A percentile compares a stretch with the other conserved stretches of the same genome.
Conservation (phyloP, 2,113 vertebrate species). For the Bambusicola thoracicus region DNA sequence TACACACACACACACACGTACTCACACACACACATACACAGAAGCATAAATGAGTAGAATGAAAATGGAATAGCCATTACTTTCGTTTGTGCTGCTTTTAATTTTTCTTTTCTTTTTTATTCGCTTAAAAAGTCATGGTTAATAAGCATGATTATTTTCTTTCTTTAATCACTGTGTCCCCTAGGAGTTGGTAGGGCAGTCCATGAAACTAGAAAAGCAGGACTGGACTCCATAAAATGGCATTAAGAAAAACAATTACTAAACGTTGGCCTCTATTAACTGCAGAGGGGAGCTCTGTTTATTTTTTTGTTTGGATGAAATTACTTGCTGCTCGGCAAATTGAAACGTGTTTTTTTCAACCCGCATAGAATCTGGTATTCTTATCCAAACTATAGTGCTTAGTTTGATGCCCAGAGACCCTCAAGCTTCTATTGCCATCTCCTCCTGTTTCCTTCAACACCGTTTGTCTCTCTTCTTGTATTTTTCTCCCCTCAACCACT, state of each 20-base stretch:
- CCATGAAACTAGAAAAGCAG: background rate
- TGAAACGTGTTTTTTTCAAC: background rate
- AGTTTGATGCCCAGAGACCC: background rate
- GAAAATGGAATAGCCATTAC: background rate
- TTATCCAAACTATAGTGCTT: background rate
- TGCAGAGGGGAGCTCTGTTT: background rate
- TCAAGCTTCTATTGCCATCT: background rate
- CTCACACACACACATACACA: no score
- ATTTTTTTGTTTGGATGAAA: constrained; percentile 23
- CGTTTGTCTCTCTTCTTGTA: background rate
- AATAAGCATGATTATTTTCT: background rate
- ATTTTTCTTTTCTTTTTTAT: background rate
- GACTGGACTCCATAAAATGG: background rate
- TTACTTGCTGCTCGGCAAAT: constrained; percentile 7
- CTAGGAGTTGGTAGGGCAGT: background rate
- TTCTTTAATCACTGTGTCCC: constrained; percentile 4
- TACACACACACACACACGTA: background rate
- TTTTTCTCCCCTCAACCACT: background rate
- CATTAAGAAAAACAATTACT: constrained; percentile 18
- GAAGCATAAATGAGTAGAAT: background rate
- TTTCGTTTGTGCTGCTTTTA: background rate
- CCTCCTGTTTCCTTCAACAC: background rate
- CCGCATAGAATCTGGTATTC: background rate
- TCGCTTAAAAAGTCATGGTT: background rate
- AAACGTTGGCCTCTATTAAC: background rate